Percentiles rank a stretch among this genome's conserved stretches.
Conservation (phyloP, 2,797 vertebrate species). For the Decapterus maruadsi region DNA sequence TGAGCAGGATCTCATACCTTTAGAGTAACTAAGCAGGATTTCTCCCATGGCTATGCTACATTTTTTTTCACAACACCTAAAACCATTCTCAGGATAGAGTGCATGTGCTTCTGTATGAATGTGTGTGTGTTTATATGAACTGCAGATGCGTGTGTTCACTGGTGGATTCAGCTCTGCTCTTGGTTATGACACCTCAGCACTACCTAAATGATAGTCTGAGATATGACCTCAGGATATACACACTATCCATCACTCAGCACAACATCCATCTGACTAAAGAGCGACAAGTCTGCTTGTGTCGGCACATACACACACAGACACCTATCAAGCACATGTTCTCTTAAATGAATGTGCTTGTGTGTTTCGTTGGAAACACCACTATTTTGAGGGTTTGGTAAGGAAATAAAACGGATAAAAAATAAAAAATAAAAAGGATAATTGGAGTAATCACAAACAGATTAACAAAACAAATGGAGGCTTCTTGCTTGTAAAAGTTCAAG, state of each 20-base stretch:
- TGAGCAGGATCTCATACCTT: no score
- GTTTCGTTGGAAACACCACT: background rate
- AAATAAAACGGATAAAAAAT: no score
- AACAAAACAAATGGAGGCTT: background rate
- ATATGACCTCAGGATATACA: conserved; percentile 47
- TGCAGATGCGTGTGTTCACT: conserved; percentile 1
- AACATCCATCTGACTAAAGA: conserved; percentile 27
- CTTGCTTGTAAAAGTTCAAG: background rate
- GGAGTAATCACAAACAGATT: background rate
- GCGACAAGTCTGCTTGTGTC: background rate
- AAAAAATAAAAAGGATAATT: no score
- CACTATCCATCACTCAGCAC: conserved; percentile 56
- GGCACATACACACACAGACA: background rate
- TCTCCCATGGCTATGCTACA: no score
- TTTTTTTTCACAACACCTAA: background rate
- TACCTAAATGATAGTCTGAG: conserved; percentile 48
- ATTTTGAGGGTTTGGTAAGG: background rate
- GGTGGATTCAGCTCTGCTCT: conserved; percentile 43
- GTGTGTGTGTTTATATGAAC: background rate
- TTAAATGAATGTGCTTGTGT: conserved; percentile 8
- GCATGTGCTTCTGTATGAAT: background rate
- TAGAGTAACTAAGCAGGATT: no score
- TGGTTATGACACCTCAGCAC: conserved; percentile 26
- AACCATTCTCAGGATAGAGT: conserved; percentile 4
- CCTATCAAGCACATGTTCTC: background rate